Percentiles rank a stretch among this genome's conserved stretches.
phyloP scores from a whole-genome alignment of 2,113 vertebrate genomes.

The Leucoraja erinaceus region DNA sequence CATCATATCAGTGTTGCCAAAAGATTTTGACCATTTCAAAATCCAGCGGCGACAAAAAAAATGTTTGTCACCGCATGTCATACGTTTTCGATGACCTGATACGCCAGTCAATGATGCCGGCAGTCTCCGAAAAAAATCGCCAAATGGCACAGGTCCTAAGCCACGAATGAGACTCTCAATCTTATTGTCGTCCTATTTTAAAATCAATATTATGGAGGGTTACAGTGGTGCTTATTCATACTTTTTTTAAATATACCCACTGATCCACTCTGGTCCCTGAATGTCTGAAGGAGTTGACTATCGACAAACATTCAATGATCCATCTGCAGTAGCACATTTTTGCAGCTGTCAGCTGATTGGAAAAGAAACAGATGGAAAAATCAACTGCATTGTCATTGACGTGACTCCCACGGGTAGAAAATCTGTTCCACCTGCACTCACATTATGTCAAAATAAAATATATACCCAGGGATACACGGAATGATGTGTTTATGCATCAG shows the following conservation, averaged over 20 bases:
- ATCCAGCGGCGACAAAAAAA: too few relatives aligned
- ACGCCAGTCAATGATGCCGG: too few relatives aligned
- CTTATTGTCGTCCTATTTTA: background rate
- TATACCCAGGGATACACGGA: background rate
- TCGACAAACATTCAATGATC: background rate
- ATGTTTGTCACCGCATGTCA: too few relatives aligned
- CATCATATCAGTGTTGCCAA: too few relatives aligned
- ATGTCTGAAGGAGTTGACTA: background rate
- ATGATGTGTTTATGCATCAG: background rate
- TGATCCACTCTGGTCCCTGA: background rate
- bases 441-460: background rate
- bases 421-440: background rate
- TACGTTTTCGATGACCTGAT: too few relatives aligned
- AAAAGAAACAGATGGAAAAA: background rate
- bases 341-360: constrained; percentile 23
- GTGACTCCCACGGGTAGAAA: background rate
- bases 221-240: background rate
- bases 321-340: background rate
- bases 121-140: too few relatives aligned
- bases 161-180: background rate
- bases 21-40: too few relatives aligned
- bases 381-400: background rate
- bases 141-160: too few relatives aligned
- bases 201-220: background rate
- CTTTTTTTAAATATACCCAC: background rate